A percentile compares a stretch with the other conserved stretches of the same genome.
Evolutionary conservation across 2,888 invertebrate genomes (phyloP).

Genomic region (Drosophila melanocephala): DNA sequence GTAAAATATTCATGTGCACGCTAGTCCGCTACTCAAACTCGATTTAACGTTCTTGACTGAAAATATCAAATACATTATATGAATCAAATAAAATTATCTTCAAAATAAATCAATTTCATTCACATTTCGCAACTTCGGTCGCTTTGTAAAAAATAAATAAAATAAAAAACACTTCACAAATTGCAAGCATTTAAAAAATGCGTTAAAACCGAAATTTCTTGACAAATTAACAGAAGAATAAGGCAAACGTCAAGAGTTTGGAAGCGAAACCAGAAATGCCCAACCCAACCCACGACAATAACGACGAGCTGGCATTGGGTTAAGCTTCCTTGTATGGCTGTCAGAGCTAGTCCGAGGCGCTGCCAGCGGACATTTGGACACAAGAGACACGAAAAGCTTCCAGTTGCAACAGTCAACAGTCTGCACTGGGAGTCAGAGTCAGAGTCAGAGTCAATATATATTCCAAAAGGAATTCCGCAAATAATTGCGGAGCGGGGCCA

Average conservation of each 20-base stretch:
- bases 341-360: conserved; percentile 63
- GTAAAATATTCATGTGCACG: not conserved
- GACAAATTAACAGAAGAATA: conserved; percentile 75
- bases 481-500: conserved; percentile 76
- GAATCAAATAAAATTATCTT: not conserved
- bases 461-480: conserved; percentile 82
- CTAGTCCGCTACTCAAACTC: not conserved
- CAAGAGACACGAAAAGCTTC: conserved; percentile 38
- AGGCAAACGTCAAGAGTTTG: conserved; percentile 6
- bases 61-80: not conserved
- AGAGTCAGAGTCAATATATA: conserved; percentile 79
- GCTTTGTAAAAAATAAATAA: not conserved
- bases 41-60: not conserved
- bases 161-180: conserved; percentile 15
- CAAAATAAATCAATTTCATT: not conserved
- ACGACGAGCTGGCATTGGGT: conserved; percentile 50
- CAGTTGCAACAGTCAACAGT: conserved; percentile 38
- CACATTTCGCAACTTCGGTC: conserved; percentile 1
- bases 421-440: conserved; percentile 34
- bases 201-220: conserved; percentile 63
- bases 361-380: conserved; percentile 44
- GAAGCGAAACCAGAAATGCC: conserved; percentile 35
- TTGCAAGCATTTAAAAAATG: conserved; percentile 62
- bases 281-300: conserved; percentile 35
- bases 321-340: conserved; percentile 77